phyloP scores from a whole-genome alignment of 2,113 vertebrate genomes.

The Lepisosteus oculatus region DNA sequence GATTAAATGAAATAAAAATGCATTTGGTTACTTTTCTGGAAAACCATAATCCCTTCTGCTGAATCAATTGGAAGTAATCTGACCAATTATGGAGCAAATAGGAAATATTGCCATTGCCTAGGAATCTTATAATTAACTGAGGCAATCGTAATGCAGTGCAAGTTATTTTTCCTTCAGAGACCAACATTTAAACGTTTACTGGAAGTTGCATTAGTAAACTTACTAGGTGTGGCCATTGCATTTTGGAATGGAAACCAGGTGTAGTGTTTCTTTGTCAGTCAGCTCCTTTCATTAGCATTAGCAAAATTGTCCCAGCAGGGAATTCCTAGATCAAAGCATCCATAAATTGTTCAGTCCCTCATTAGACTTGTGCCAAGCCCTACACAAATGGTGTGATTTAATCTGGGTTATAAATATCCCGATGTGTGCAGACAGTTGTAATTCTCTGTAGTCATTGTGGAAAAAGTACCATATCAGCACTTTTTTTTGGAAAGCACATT shows the following conservation, averaged over 20 bases:
- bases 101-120: too few species aligned
- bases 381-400: conserved; percentile 17
- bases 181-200: too few species aligned
- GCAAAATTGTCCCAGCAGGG: conserved; percentile 1
- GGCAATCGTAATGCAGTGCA: too few species aligned
- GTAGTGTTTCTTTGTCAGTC: background rate
- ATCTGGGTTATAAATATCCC: background rate
- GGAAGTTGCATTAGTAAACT: too few species aligned
- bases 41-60: too few species aligned
- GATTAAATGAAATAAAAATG: too few species aligned
- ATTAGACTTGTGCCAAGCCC: conserved; percentile 12
- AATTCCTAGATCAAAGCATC: conserved; percentile 11
- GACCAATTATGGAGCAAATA: too few species aligned
- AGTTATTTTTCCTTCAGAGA: too few species aligned
- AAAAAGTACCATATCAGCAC: background rate
- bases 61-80: too few species aligned
- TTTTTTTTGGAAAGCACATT: background rate
- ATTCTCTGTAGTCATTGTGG: conserved; percentile 1
- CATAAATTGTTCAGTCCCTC: conserved; percentile 11
- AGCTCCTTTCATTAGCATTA: background rate
- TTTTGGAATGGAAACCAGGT: conserved; percentile 18
- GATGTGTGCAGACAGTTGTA: background rate
- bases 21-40: too few species aligned
- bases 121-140: too few species aligned
- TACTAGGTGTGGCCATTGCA: background rate